Evolutionary conservation across 30 jellyfish, hydroid and myxozoan species (phyloP).

Genomic region (Pseudorhiza aurosa): DNA sequence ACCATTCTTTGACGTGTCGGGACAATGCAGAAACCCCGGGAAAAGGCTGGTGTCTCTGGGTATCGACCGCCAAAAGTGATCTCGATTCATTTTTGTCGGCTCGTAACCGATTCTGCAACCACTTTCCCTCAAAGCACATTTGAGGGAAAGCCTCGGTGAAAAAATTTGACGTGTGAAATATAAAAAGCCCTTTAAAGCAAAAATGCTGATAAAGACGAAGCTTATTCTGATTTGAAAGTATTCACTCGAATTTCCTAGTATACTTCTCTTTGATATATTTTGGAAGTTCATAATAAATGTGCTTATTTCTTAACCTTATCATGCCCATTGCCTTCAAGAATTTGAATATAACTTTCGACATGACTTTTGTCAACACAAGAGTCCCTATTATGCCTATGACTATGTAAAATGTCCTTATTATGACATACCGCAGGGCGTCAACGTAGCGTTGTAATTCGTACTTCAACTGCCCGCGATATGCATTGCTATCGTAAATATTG

Average conservation of each 20-base stretch:
- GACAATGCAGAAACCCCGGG: no score
- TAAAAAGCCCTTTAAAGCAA: no score
- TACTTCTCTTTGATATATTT: not conserved
- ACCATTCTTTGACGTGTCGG: no score
- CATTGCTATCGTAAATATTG: conserved; percentile 47
- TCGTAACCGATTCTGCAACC: no score
- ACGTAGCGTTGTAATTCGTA: conserved; percentile 40
- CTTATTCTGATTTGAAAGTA: no score
- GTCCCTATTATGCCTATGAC: conserved; percentile 33
- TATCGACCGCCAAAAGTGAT: no score
- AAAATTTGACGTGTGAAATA: no score
- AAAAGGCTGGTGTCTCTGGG: no score
- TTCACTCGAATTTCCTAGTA: not conserved
- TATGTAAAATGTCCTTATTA: conserved; percentile 20
- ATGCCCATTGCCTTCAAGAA: conserved; percentile 25
- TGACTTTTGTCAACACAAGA: not conserved
- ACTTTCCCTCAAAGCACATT: no score
- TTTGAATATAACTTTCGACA: conserved; percentile 38
- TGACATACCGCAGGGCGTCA: conserved; percentile 16
- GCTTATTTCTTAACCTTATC: conserved; percentile 28
- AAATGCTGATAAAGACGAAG: no score
- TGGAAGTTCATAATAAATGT: conserved; percentile 39
- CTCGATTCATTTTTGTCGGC: no score
- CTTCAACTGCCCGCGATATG: conserved; percentile 50
- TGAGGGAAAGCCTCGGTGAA: no score